Conservation (phyloP, 1,140 invertebrate species). For the Caerostris darwini region DNA sequence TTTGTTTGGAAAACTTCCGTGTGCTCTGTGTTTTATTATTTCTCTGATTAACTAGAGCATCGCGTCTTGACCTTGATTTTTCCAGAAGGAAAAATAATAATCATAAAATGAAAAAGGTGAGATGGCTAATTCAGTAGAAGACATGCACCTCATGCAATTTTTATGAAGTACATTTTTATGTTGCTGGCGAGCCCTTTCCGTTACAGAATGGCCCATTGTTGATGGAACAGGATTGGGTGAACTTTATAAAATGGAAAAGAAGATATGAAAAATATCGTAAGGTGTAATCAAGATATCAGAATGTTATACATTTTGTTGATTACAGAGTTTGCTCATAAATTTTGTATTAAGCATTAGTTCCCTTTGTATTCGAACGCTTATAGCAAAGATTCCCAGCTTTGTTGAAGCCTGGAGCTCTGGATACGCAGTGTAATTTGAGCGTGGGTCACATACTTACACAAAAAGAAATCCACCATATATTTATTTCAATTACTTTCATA, state of each 20-base stretch:
- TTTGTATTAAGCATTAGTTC: no score
- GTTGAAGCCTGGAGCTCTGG: no score
- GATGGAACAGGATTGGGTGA: neutral
- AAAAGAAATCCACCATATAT: no score
- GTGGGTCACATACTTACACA: no score
- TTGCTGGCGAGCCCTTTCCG: neutral
- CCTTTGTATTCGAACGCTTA: no score
- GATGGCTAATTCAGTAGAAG: neutral
- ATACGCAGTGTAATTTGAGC: no score
- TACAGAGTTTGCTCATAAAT: neutral
- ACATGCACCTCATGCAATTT: slow-evolving; percentile 24
- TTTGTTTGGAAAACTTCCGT: slow-evolving; percentile 71
- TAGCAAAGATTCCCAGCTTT: no score
- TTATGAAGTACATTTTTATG: neutral
- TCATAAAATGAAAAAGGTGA: slow-evolving; percentile 35
- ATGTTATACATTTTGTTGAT: neutral
- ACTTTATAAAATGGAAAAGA: neutral
- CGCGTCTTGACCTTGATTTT: slow-evolving; percentile 69
- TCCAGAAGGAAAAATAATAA: neutral
- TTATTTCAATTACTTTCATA: no score
- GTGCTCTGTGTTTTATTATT: slow-evolving; percentile 52
- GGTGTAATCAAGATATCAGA: neutral
- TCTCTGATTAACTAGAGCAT: slow-evolving; percentile 72
- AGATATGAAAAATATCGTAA: neutral
- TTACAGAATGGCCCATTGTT: neutral